Evolutionary conservation across 1,140 invertebrate species (phyloP).

Genomic region (Chelonus insularis): DNA sequence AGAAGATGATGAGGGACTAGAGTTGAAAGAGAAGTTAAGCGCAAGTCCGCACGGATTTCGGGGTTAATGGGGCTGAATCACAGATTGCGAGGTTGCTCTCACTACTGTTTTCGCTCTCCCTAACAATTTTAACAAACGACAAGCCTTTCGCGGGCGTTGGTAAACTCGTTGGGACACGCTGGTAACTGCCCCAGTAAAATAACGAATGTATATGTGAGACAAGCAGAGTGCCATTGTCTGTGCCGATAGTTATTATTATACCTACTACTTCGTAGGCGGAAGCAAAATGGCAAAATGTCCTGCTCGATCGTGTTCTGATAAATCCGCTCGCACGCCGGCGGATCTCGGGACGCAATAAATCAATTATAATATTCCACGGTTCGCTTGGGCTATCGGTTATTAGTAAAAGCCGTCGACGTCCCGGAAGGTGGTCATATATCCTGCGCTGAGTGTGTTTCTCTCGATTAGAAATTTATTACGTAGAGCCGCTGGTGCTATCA

Average conservation of each 20-base stretch:
- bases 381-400: slow-evolving; percentile 36
- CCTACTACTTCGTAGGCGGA: slow-evolving; percentile 22
- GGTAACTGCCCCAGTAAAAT: neutral
- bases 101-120: neutral
- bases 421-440: slow-evolving; percentile 39
- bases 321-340: slow-evolving; percentile 16
- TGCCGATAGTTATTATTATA: slow-evolving; percentile 20
- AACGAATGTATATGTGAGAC: slow-evolving; percentile 14
- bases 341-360: slow-evolving; percentile 31
- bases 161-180: neutral
- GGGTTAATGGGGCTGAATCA: slow-evolving; percentile 61
- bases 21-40: slow-evolving; percentile 41
- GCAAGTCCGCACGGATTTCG: slow-evolving; percentile 47
- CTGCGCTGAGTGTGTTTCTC: slow-evolving; percentile 30
- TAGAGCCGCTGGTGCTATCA: neutral
- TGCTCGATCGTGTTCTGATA: slow-evolving; percentile 26
- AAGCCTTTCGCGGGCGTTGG: slow-evolving; percentile 4
- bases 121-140: slow-evolving; percentile 18
- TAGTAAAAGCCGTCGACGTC: slow-evolving; percentile 36
- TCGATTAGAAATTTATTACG: slow-evolving; percentile 35
- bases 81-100: slow-evolving; percentile 47
- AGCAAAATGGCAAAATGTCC: slow-evolving; percentile 23
- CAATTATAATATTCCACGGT: slow-evolving; percentile 42
- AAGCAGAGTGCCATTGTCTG: slow-evolving; percentile 11
- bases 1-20: neutral